Percentiles rank a stretch among this genome's conserved stretches.
phyloP scores from a whole-genome alignment of 2,888 invertebrate species.

The Melieria omissa region DNA sequence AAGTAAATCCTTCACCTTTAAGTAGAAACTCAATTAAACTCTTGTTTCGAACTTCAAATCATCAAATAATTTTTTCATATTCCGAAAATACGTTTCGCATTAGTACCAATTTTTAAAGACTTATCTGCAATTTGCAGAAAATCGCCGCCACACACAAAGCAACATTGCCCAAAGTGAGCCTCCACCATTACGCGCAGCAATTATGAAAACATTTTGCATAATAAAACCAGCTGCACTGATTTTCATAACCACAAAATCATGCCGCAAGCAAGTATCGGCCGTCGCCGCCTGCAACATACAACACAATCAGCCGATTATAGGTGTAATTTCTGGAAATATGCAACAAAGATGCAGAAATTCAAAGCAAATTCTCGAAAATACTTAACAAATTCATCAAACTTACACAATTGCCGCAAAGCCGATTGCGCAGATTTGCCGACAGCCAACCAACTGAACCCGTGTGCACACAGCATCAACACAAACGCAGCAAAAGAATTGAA shows the following conservation, averaged over 20 bases:
- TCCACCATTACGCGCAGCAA: conserved; percentile 34
- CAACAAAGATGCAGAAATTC: background rate
- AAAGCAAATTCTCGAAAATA: background rate
- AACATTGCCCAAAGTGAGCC: too few species aligned
- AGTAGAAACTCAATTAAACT: too few species aligned
- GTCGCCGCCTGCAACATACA: too few species aligned
- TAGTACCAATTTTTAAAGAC: too few species aligned
- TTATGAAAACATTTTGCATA: background rate
- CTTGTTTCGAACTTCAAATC: too few species aligned
- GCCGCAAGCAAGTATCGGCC: conserved; percentile 10
- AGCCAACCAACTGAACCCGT: conserved; percentile 45
- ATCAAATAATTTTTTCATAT: too few species aligned
- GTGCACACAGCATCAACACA: conserved; percentile 14
- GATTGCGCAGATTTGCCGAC: conserved; percentile 20
- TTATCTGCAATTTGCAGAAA: too few species aligned
- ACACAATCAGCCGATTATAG: conserved; percentile 11
- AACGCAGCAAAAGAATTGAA: background rate
- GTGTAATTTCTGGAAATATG: conserved; percentile 25
- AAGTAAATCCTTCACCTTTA: too few species aligned
- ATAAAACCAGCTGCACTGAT: too few species aligned
- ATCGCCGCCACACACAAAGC: too few species aligned
- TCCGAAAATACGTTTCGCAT: too few species aligned
- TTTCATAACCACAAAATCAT: conserved; percentile 20
- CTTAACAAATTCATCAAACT: conserved; percentile 16
- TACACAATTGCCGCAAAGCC: conserved; percentile 29